Evolutionary conservation across 2,797 vertebrate species (phyloP).

Genomic region (Emydoidea blandingii): DNA sequence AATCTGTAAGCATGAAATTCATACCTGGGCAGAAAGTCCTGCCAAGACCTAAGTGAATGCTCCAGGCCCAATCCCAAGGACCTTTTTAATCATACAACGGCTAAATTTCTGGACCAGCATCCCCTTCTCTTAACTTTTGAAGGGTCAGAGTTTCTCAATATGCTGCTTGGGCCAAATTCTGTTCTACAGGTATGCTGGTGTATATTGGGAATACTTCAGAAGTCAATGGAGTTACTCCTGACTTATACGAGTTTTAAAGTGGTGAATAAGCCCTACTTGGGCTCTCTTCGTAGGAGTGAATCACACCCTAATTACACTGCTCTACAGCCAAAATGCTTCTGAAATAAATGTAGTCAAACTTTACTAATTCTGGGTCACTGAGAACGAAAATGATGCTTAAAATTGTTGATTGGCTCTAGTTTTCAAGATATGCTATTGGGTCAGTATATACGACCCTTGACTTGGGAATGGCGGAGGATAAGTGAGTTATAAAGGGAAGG

Average conservation of each 20-base stretch:
- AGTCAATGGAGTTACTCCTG: background rate
- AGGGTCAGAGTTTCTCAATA: background rate
- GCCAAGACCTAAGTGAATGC: background rate
- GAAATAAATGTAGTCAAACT: too few species aligned
- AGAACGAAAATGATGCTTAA: too few species aligned
- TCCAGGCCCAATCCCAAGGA: background rate
- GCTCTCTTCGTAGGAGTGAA: background rate
- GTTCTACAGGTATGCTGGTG: background rate
- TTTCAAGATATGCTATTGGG: too few species aligned
- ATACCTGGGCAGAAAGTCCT: constrained; percentile 6
- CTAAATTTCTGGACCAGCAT: constrained; percentile 41
- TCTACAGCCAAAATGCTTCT: too few species aligned
- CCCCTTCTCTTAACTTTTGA: background rate
- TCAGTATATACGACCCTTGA: too few species aligned
- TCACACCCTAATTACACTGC: background rate
- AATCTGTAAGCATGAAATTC: constrained; percentile 59
- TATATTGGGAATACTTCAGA: background rate
- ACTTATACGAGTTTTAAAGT: constrained; percentile 6
- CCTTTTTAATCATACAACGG: background rate
- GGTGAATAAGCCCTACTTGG: constrained; percentile 33
- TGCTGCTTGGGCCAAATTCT: background rate
- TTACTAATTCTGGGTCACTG: too few species aligned
- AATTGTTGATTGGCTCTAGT: too few species aligned
- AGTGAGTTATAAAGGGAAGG: too few species aligned
- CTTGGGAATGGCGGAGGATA: too few species aligned